phyloP scores from a whole-genome alignment of 2,797 vertebrate genomes.

The Coregonus ussuriensis region DNA sequence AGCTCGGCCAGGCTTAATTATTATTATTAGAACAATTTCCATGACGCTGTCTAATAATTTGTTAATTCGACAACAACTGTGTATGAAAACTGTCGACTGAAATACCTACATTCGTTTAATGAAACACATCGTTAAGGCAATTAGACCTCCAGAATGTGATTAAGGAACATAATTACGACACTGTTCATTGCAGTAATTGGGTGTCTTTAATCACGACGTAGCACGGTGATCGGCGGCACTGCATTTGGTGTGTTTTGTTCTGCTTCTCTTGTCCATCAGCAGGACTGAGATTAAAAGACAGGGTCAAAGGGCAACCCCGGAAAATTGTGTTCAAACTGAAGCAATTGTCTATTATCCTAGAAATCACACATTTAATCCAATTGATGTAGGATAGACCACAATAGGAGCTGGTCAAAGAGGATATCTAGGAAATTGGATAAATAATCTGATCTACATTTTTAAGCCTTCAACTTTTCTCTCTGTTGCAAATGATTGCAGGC shows the following conservation, averaged over 20 bases:
- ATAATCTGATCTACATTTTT: neutral
- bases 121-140: constrained; percentile 99
- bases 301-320: constrained; percentile 55
- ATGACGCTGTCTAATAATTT: constrained; percentile 90
- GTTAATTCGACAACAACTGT: constrained; percentile 97
- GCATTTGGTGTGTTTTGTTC: constrained; percentile 84
- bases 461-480: too few relatives aligned
- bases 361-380: constrained; percentile 1
- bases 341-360: neutral
- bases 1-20: constrained; percentile 82
- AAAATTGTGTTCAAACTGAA: neutral
- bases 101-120: constrained; percentile 97
- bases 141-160: constrained; percentile 98
- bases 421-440: neutral
- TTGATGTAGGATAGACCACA: neutral
- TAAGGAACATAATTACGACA: constrained; percentile 99
- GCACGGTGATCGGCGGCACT: constrained; percentile 89
- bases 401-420: neutral
- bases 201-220: constrained; percentile 95
- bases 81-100: constrained; percentile 92
- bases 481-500: neutral
- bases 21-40: constrained; percentile 92
- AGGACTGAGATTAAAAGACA: constrained; percentile 77
- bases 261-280: constrained; percentile 84
- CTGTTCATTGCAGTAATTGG: constrained; percentile 95